Evolutionary conservation across 2,113 vertebrate species (phyloP), one percentile per base, ranked within the genome.

Genomic region (Pterophyllum scalare): DNA sequence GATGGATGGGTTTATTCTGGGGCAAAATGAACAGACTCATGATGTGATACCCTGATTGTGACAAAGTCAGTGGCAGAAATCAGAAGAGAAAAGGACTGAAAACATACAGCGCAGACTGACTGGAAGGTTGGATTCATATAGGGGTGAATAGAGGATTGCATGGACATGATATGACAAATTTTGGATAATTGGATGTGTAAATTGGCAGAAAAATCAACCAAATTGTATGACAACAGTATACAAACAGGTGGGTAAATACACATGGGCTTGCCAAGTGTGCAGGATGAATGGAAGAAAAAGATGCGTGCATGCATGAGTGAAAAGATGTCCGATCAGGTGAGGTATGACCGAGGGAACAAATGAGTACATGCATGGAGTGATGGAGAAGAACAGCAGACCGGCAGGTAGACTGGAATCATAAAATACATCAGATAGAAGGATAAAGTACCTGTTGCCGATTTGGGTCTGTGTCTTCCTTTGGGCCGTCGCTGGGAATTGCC

Each of bases 391-490:
- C 28, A 56, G 24, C 7, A 14, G 26, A 79, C 6, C 7, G 56
- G 62, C 4, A 22, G 26, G 64, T 43, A 79, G 49, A 43, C n/a
- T 13, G 24, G 24, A 62, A 22, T 24, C 11, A 52, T 26, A 35
- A 12, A 3, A 52, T 46, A 35, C 2, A 17, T 10, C 20, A 35
- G 10, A 84, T 22, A 52, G 70, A 77, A 26, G 65, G 59, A 80
- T 54, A 82, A 77, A 84, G 86, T 95, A 95, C 96, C 96, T 96
- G 95, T 95, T 95, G 95, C 93, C 84, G 94, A 94, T 93, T 95
- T 95, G 81, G 92, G 93, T 95, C 94, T 95, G 90, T 96, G 96
- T 83, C 95, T 94, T 84, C 94, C 95, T 94, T 96, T 96, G 85
- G 95, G 90, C 89, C 94, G 93, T n/a, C 95, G 93, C 65, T 96